These are phyloP conservation scores for Seriola dumerili DNA, from an alignment of 2,113 vertebrate species.

Conservation along the genomic window DNA sequence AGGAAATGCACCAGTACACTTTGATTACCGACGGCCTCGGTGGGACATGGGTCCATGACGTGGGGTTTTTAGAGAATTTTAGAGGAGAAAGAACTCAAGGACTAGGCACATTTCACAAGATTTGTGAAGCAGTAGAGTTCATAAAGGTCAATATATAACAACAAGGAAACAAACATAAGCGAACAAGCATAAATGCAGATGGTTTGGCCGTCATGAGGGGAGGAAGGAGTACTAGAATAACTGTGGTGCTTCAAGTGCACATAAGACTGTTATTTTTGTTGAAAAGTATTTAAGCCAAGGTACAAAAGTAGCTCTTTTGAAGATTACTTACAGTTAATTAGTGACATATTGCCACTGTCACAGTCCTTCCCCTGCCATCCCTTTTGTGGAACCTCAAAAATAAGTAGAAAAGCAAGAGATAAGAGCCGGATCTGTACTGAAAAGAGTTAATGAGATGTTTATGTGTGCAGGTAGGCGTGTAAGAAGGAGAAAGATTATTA, in stretches of 20 bases:
- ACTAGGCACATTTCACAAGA: not conserved
- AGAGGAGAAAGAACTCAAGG: not conserved
- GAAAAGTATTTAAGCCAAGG: not conserved
- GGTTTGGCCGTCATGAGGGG: not conserved
- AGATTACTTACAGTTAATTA: conserved; percentile 3
- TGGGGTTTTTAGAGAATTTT: not conserved
- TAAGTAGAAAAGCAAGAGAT: conserved; percentile 4
- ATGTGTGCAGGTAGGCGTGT: conserved; percentile 24
- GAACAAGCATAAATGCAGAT: not conserved
- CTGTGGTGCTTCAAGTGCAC: not conserved
- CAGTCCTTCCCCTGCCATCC: not conserved
- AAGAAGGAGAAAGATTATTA: conserved; percentile 45
- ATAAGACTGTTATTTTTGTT: conserved; percentile 6
- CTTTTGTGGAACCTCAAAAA: not conserved
- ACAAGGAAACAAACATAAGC: not conserved
- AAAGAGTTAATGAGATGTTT: conserved; percentile 41
- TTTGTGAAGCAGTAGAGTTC: not conserved
- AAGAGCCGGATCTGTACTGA: not conserved
- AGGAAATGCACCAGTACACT: conserved; percentile 43
- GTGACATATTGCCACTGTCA: conserved; percentile 9
- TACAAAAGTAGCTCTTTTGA: conserved; percentile 1
- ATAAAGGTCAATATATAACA: not conserved
- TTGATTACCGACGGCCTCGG: conserved; percentile 17
- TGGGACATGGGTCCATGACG: not conserved
- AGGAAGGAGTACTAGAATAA: not conserved